Evolutionary conservation across 2,888 invertebrate genomes (phyloP), one percentile per base, ranked within the genome.

Genomic region (Pachydiplax longipennis): DNA sequence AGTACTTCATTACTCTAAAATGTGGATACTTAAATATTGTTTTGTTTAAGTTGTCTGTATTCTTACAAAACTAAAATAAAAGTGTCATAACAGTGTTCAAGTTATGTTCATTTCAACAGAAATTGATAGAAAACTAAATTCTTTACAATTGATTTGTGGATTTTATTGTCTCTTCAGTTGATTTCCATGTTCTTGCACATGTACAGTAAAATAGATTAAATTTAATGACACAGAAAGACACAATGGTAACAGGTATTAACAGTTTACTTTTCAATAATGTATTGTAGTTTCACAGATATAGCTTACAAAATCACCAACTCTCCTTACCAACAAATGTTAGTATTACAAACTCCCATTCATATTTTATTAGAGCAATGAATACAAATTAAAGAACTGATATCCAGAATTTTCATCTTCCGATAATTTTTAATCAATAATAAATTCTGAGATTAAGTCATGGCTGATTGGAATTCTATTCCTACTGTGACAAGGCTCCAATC

Each of bases 151-250:
- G 35, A 61, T 87, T 87, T 87, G 87, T 61, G 61, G 87, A 87
- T 87, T 87, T 87, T 87, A 87, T 87, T 87, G 87, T 87, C 87
- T 87, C 87, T 87, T 87, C 87, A 87, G 61, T 87, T 87, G 87
- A 87, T 87, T 87, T 87, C 61, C 61, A 58, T 37, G 37, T 58
- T n/a, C 61, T 87, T 87, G 61, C 58, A 87, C 87, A 87, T 87
- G 87, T 87, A 87, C 87, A 87, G 87, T 87, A 87, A 87, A 87
- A 87, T 87, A 87, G 87, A 87, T 87, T 87, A 87, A 87, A 87
- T 87, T 87, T 61, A 87, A 87, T 87, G 87, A 87, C 87, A 87
- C 87, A 61, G 87, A 87, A 87, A 87, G 87, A 87, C 87, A 87
- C 87, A 87, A 87, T 87, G 87, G 87, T 87, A 87, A 87, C 87